Evolutionary conservation across 2,113 vertebrate genomes (phyloP), one percentile per base, ranked within the genome.

Genomic region (Gallinago media): DNA sequence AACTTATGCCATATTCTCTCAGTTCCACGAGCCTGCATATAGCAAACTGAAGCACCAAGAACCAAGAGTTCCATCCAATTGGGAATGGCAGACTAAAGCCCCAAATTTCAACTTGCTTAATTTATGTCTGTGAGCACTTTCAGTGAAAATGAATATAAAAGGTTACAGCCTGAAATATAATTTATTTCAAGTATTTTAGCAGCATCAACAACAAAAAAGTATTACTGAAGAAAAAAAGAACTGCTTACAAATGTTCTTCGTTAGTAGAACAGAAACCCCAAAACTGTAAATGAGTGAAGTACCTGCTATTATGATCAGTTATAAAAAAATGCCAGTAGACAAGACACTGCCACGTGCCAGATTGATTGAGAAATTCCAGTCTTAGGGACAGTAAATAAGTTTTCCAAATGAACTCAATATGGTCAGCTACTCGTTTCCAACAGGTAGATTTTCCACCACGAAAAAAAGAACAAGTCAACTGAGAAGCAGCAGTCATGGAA

Each of bases 21-120:
- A 25, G 46, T 56, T 59, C 44, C 49, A 46, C 0, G 0, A 6
- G 32, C 15, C 38, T 59, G n/a, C 40, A 61, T 8, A 26, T 0
- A 26, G n/a, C 36, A 74, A 88, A 72, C 34, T 18, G 20, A 77
- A 85, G 47, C 34, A 79, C 9, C 3, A 16, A 16, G 36, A 73
- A 38, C 23, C 34, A 61, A 66, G 22, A 67, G 9, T 32, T 50
- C 61, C 21, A 10, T 19, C 20, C 16, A 52, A 3, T 0, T 15
- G 11, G 44, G 31, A 90, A 68, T 0, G 55, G 27, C 21, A 82
- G 6, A 49, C 34, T 46, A 38, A 56, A 62, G 17, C 23, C 29
- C 44, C 14, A 2, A 47, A 67, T 7, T 22, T 31, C 38, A 5
- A 34, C 0, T 15, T 3, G 23, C 50, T 49, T 68, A 2, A 47